phyloP scores from a whole-genome alignment of 2,888 invertebrate species.

The Oscheius sp. region DNA sequence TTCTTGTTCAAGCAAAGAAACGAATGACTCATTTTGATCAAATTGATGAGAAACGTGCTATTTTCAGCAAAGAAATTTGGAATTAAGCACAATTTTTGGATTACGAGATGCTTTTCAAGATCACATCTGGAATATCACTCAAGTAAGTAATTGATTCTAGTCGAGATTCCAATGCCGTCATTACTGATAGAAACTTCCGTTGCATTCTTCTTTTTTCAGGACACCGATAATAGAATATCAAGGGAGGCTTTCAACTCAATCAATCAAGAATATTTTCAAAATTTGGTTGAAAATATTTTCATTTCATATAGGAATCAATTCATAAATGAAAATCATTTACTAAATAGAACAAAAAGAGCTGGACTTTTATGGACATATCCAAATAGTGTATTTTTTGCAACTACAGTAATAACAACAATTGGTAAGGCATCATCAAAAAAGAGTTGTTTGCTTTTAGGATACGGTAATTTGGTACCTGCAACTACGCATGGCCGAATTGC shows the following conservation, averaged over 20 bases:
- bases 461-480: conserved; percentile 55
- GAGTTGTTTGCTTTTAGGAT: conserved; percentile 16
- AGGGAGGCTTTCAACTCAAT: conserved; percentile 66
- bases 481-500: conserved; percentile 64
- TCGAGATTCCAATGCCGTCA: no score
- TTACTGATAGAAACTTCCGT: no score
- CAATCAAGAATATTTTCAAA: conserved; percentile 67
- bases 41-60: conserved; percentile 1
- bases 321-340: conserved; percentile 66
- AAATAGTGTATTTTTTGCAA: conserved; percentile 69
- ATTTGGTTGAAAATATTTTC: conserved; percentile 55
- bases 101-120: conserved; percentile 66
- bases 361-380: conserved; percentile 69
- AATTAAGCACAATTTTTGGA: conserved; percentile 61
- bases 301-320: conserved; percentile 67
- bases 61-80: conserved; percentile 61
- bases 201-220: conserved; percentile 28
- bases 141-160: no score
- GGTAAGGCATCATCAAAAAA: conserved; percentile 40
- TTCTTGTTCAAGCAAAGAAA: background rate
- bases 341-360: conserved; percentile 63
- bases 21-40: background rate
- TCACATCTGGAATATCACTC: conserved; percentile 69
- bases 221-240: conserved; percentile 63
- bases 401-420: conserved; percentile 70